A percentile compares a stretch with the other conserved stretches of the same genome.
These are phyloP conservation scores for Danio jaintianensis DNA, from an alignment of 2,797 vertebrate genomes.

Conservation along the genomic window DNA sequence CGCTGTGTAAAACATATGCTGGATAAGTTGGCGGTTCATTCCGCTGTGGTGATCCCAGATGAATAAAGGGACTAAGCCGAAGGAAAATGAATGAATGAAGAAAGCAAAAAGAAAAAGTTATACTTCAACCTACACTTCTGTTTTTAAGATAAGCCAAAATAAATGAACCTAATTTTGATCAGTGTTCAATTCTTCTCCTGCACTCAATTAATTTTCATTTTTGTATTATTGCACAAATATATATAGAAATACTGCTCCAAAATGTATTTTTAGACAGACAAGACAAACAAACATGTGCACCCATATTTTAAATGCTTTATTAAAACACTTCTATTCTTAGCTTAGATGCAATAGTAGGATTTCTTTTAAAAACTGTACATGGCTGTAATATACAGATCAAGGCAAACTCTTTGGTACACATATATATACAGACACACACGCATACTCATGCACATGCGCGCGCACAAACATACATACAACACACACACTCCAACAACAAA, in stretches of 20 bases:
- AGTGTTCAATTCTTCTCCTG: neutral
- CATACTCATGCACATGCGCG: constrained; percentile 17
- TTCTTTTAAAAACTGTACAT: constrained; percentile 86
- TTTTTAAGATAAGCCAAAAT: no score
- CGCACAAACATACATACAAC: constrained; percentile 35
- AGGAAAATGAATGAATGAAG: no score
- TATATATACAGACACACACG: constrained; percentile 76
- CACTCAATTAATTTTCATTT: neutral
- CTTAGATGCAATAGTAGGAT: constrained; percentile 79
- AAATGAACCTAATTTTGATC: no score
- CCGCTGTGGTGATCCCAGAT: no score
- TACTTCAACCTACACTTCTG: no score
- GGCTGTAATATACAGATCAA: constrained; percentile 85
- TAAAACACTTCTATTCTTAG: constrained; percentile 84
- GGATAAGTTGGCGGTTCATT: no score
- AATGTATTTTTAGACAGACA: neutral
- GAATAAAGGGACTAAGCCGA: no score
- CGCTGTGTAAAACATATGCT: no score
- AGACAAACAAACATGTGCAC: constrained; percentile 54
- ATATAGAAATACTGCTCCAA: no score
- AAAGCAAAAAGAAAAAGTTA: no score
- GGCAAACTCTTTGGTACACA: constrained; percentile 87
- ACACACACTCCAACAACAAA: constrained; percentile 7
- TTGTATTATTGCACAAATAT: neutral
- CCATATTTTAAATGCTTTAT: constrained; percentile 78